phyloP scores from a whole-genome alignment of 2,797 vertebrate species.

The Myotis vivesi region DNA sequence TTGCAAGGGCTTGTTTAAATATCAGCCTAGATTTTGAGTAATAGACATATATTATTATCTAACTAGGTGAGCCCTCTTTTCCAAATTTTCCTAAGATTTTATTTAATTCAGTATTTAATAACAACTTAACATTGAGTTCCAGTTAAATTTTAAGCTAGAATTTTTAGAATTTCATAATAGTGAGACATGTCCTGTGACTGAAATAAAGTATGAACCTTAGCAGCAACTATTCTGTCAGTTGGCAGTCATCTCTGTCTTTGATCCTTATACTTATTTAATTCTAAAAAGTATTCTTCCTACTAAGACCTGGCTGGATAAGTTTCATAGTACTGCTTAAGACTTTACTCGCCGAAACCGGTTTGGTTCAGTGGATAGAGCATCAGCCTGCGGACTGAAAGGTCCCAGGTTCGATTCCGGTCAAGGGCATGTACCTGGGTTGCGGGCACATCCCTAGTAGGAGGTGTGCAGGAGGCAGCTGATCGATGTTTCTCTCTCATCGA shows the following conservation, averaged over 20 bases:
- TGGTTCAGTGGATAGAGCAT: too few species aligned
- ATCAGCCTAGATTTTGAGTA: background rate
- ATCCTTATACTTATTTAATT: background rate
- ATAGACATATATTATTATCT: background rate
- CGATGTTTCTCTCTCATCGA: too few species aligned
- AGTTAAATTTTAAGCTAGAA: conserved; percentile 20
- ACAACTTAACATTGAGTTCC: background rate
- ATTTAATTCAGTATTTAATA: conserved; percentile 22
- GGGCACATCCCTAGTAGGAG: too few species aligned
- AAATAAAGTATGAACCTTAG: background rate
- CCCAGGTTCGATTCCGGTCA: too few species aligned
- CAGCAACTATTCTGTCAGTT: background rate
- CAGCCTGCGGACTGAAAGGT: too few species aligned
- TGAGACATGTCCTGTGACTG: background rate
- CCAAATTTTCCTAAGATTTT: background rate
- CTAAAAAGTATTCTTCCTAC: background rate
- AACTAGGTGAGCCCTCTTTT: background rate
- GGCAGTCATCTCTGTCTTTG: background rate
- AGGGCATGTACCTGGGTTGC: too few species aligned
- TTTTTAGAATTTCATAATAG: conserved; percentile 8
- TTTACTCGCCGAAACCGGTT: background rate
- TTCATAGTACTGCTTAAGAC: background rate
- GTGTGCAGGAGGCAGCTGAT: too few species aligned
- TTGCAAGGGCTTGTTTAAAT: conserved; percentile 16
- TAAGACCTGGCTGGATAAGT: background rate